Percentiles rank a stretch among this genome's conserved stretches.
Evolutionary conservation across 2,113 vertebrate species (phyloP).

Genomic region (Pungitius pungitius): DNA sequence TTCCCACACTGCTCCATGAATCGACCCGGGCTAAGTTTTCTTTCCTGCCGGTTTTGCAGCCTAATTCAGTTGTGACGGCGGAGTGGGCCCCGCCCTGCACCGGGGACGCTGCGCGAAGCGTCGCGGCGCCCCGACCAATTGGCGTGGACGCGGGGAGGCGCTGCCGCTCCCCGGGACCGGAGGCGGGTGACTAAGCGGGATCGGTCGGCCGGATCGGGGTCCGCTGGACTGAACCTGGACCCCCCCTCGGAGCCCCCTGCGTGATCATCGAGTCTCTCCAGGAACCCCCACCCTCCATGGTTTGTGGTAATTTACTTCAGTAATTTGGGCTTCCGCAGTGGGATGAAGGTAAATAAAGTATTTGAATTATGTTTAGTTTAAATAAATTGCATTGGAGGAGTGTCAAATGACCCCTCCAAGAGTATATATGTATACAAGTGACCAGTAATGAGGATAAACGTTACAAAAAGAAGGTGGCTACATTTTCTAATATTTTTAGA

Average conservation of each 20-base stretch:
- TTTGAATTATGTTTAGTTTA: no score
- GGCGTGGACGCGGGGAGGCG: slow-evolving; percentile 59
- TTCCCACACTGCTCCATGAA: slow-evolving; percentile 77
- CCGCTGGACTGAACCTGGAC: background rate
- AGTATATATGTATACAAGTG: background rate
- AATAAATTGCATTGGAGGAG: background rate
- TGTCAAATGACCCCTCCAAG: background rate
- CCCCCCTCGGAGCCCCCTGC: background rate
- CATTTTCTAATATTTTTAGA: background rate
- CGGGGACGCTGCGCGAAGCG: slow-evolving; percentile 56
- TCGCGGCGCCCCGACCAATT: slow-evolving; percentile 66
- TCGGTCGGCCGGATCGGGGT: slow-evolving; percentile 16
- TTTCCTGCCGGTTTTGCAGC: slow-evolving; percentile 73
- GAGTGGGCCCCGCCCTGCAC: slow-evolving; percentile 79
- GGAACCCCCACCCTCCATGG: background rate
- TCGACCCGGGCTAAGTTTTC: slow-evolving; percentile 76
- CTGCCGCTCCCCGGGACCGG: slow-evolving; percentile 45
- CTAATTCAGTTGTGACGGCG: slow-evolving; percentile 70
- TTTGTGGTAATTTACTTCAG: no score
- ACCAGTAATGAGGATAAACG: background rate
- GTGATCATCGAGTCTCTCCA: background rate
- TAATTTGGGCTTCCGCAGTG: no score
- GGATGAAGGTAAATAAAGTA: no score
- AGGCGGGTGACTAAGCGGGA: slow-evolving; percentile 57
- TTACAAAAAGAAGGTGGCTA: background rate